Percentiles rank a stretch among this genome's conserved stretches.
phyloP scores from a whole-genome alignment of 2,888 invertebrate species.

The Aleiodes leptofemur region DNA sequence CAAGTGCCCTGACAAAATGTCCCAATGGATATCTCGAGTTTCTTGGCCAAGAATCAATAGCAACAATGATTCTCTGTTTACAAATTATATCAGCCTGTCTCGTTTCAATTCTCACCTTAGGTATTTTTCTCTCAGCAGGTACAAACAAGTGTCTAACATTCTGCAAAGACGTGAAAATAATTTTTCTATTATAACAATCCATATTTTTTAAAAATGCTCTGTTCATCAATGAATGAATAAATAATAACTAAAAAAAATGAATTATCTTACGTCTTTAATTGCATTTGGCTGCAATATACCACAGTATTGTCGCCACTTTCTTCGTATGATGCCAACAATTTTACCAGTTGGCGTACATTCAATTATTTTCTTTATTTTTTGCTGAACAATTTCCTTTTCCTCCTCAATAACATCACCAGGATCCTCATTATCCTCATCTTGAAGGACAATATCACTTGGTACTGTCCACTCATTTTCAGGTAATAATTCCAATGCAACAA shows the following conservation, averaged over 20 bases:
- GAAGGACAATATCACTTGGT: conserved; percentile 90
- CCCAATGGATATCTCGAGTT: conserved; percentile 95
- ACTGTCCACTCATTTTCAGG: conserved; percentile 93
- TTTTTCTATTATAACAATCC: conserved; percentile 43
- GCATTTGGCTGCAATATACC: conserved; percentile 92
- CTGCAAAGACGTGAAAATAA: conserved; percentile 61
- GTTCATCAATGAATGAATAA: conserved; percentile 29
- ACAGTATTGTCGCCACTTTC: conserved; percentile 99
- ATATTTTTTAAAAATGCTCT: conserved; percentile 32
- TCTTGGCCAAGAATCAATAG: conserved; percentile 97
- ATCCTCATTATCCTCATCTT: conserved; percentile 84
- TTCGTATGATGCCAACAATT: conserved; percentile 95
- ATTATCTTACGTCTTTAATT: conserved; percentile 79
- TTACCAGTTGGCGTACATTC: conserved; percentile 81
- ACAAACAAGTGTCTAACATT: conserved; percentile 88
- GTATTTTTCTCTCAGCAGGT: conserved; percentile 95
- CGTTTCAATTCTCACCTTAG: conserved; percentile 96
- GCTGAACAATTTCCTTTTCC: conserved; percentile 74
- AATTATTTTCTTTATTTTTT: conserved; percentile 61
- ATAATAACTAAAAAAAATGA: conserved; percentile 23
- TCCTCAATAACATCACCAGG: conserved; percentile 83
- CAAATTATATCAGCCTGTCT: conserved; percentile 89
- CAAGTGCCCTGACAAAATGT: conserved; percentile 95
- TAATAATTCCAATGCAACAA: conserved; percentile 92
- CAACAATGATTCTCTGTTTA: conserved; percentile 93